Conservation (phyloP, 2,113 vertebrate species). For the Mastomys natalensis region DNA sequence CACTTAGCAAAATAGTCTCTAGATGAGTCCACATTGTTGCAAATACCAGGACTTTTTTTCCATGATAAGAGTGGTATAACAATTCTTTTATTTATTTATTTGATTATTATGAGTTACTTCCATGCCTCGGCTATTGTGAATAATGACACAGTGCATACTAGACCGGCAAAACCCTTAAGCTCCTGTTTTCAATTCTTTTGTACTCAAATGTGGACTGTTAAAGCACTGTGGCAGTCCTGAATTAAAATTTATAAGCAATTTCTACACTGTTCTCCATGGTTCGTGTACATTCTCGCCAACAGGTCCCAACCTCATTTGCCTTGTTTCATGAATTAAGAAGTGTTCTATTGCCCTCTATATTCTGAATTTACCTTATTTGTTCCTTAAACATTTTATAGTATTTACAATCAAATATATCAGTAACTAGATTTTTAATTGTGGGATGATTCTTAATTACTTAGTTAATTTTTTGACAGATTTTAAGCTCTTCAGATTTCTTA, state of each 20-base stretch:
- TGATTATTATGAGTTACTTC: not conserved
- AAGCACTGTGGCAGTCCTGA: not conserved
- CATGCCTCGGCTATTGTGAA: not conserved
- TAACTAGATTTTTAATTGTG: constrained; percentile 33
- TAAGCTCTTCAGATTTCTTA: not conserved
- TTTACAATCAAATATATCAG: not conserved
- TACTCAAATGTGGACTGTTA: not conserved
- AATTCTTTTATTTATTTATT: constrained; percentile 9
- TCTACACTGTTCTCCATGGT: constrained; percentile 30
- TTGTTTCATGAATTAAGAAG: constrained; percentile 26
- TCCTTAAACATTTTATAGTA: constrained; percentile 47
- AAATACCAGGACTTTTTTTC: not conserved
- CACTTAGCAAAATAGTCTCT: not conserved
- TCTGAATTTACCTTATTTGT: constrained; percentile 54
- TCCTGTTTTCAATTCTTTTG: not conserved
- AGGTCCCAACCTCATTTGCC: not conserved
- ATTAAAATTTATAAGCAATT: constrained; percentile 48
- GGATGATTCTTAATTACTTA: constrained; percentile 16
- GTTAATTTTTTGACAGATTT: constrained; percentile 46
- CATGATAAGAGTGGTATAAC: not conserved
- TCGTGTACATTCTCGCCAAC: not conserved
- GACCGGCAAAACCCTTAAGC: not conserved
- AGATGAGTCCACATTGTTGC: not conserved
- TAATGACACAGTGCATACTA: not conserved
- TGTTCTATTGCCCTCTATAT: constrained; percentile 18